These are phyloP conservation scores for Acheta domesticus DNA, from an alignment of 2,888 invertebrate genomes.

Conservation along the genomic window DNA sequence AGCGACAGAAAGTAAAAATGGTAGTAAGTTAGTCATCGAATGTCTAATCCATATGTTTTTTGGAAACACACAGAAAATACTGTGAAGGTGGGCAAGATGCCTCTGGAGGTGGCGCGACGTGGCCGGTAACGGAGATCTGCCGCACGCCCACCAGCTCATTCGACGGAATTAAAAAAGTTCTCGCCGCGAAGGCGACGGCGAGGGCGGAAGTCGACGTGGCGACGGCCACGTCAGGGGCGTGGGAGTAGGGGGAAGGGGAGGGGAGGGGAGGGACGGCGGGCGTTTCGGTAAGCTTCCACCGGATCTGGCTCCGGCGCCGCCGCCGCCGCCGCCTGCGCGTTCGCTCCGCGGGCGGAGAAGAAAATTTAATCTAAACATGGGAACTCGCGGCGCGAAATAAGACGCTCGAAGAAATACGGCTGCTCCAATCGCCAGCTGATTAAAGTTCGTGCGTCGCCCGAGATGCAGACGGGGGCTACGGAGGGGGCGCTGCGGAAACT, in stretches of 20 bases:
- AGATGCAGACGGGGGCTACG: not conserved
- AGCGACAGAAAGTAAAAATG: too few relatives aligned
- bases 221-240: not conserved
- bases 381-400: conserved; percentile 8
- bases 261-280: not conserved
- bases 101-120: too few relatives aligned
- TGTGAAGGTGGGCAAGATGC: too few relatives aligned
- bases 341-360: conserved; percentile 19
- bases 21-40: too few relatives aligned
- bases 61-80: too few relatives aligned
- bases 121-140: too few relatives aligned
- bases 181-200: not conserved
- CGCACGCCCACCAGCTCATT: not conserved
- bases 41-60: too few relatives aligned
- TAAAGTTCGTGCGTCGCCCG: conserved; percentile 18
- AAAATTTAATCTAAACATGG: conserved; percentile 12
- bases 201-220: not conserved
- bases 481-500: not conserved
- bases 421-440: conserved; percentile 3
- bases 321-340: not conserved
- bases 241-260: too few relatives aligned
- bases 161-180: conserved; percentile 20
- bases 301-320: conserved; percentile 1
- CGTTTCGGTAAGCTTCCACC: not conserved
- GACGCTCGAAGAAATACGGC: conserved; percentile 18